Conservation (phyloP, 1,140 invertebrate species). For the Meteorus sp. region DNA sequence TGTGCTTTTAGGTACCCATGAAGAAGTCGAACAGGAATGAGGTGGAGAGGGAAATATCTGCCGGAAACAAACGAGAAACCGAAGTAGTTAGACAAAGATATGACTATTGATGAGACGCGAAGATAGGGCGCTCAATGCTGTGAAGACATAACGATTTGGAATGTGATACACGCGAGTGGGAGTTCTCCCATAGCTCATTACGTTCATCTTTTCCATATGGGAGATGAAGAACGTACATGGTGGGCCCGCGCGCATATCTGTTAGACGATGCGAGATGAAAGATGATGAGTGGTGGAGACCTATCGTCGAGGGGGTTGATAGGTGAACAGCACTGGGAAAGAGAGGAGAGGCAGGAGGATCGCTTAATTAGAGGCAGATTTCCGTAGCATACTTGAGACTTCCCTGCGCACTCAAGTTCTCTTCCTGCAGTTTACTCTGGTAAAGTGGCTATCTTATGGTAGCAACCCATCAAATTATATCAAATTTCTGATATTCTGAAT, state of each 20-base stretch:
- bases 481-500: conserved; percentile 25
- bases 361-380: conserved; percentile 61
- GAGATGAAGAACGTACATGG: too few species aligned
- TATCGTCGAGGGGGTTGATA: conserved; percentile 33
- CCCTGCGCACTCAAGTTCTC: conserved; percentile 36
- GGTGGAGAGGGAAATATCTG: too few species aligned
- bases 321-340: not conserved
- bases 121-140: too few species aligned
- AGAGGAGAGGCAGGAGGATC: conserved; percentile 32
- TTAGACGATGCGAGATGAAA: conserved; percentile 42
- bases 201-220: too few species aligned
- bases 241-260: not conserved
- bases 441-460: conserved; percentile 57
- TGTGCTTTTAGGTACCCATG: conserved; percentile 49
- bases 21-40: conserved; percentile 31
- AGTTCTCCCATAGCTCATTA: too few species aligned
- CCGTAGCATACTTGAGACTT: conserved; percentile 58
- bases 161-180: too few species aligned
- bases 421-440: conserved; percentile 54
- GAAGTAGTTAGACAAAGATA: too few species aligned
- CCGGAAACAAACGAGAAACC: too few species aligned
- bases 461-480: conserved; percentile 49
- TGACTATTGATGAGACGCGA: too few species aligned
- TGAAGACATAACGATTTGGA: too few species aligned
- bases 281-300: conserved; percentile 57